phyloP scores from a whole-genome alignment of 1,140 invertebrate genomes.

The Tetramorium parvispinum region DNA sequence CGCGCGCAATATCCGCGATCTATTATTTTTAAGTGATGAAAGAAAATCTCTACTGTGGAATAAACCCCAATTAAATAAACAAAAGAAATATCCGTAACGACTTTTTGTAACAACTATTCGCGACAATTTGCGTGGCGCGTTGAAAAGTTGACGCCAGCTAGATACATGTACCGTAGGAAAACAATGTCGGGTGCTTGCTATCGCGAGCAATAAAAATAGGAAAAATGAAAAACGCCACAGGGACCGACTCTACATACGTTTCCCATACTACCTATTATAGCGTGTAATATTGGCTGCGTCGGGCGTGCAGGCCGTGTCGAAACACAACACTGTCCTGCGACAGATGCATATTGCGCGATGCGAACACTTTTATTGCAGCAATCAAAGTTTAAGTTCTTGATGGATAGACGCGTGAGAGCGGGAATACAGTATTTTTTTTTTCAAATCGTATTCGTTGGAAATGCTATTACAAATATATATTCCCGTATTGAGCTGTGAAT shows the following conservation, averaged over 20 bases:
- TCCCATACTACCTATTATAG: conserved; percentile 32
- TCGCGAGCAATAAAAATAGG: conserved; percentile 36
- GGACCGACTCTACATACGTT: not conserved
- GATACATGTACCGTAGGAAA: conserved; percentile 36
- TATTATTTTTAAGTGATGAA: not conserved
- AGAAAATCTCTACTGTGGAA: not conserved
- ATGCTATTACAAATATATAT: not conserved
- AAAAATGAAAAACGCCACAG: conserved; percentile 54
- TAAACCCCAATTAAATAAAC: not conserved
- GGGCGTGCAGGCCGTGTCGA: not conserved
- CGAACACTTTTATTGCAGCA: conserved; percentile 47
- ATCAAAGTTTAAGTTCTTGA: conserved; percentile 56
- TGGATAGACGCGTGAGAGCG: not conserved
- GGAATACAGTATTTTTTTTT: conserved; percentile 2
- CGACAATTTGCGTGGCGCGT: conserved; percentile 11
- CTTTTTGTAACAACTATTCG: conserved; percentile 6
- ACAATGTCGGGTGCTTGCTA: conserved; percentile 36
- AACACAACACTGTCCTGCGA: conserved; percentile 31
- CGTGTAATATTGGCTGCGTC: conserved; percentile 38
- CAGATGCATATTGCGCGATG: conserved; percentile 27
- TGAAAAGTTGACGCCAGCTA: conserved; percentile 18
- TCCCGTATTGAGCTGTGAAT: not conserved
- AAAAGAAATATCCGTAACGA: not conserved
- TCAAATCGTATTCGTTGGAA: not conserved
- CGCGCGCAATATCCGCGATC: not conserved